These are phyloP conservation scores for Allolobophora icterica DNA, from an alignment of 2,888 invertebrate genomes.

Conservation along the genomic window DNA sequence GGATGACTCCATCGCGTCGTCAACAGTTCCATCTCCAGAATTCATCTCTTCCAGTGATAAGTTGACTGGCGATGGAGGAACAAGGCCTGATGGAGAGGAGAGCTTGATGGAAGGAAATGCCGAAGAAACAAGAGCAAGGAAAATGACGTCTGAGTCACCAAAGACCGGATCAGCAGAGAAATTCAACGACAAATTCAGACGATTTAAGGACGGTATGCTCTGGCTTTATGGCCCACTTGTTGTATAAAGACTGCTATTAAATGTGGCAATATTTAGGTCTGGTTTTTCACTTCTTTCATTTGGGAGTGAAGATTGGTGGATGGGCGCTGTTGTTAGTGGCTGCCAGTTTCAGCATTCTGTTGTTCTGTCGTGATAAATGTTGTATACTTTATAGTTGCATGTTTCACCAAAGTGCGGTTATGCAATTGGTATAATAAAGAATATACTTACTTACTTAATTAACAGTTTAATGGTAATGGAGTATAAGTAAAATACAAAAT, in stretches of 20 bases:
- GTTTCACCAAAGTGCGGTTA: too few species aligned
- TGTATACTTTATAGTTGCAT: too few species aligned
- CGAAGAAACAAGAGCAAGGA: neutral
- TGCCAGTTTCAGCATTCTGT: too few species aligned
- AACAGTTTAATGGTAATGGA: neutral
- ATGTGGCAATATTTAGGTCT: neutral
- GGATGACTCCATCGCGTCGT: neutral
- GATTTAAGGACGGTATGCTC: constrained; percentile 1
- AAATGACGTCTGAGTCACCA: neutral
- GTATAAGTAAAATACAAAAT: too few species aligned
- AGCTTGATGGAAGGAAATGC: neutral
- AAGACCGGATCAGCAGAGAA: neutral
- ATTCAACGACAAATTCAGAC: constrained; percentile 20
- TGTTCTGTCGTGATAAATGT: too few species aligned
- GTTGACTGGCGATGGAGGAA: neutral
- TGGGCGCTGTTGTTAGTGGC: too few species aligned
- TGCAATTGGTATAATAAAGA: too few species aligned
- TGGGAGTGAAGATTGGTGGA: too few species aligned
- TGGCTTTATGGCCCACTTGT: neutral
- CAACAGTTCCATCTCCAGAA: too few species aligned
- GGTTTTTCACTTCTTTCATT: neutral
- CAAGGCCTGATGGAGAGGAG: neutral
- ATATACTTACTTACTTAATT: too few species aligned
- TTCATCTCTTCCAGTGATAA: neutral
- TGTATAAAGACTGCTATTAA: neutral